Evolutionary conservation across 2,113 vertebrate genomes (phyloP).

Genomic region (Zingel zingel): DNA sequence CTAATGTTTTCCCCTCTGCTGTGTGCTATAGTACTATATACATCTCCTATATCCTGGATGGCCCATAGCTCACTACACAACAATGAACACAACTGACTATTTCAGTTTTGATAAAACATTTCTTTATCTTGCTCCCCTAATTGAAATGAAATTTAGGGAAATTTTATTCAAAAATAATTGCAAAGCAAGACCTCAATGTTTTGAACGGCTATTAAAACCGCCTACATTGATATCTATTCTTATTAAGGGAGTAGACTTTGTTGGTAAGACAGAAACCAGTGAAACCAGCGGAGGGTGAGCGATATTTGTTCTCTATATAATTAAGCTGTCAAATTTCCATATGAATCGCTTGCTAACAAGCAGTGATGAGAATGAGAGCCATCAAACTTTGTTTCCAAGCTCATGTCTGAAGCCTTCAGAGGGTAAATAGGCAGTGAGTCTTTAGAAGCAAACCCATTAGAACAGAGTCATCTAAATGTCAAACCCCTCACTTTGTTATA

Average conservation of each 20-base stretch:
- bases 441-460: slow-evolving; percentile 50
- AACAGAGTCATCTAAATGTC: slow-evolving; percentile 52
- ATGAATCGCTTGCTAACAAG: slow-evolving; percentile 60
- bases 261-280: slow-evolving; percentile 48
- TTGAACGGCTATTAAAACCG: slow-evolving; percentile 26
- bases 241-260: slow-evolving; percentile 14
- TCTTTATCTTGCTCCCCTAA: neutral
- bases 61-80: slow-evolving; percentile 58
- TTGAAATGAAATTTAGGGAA: slow-evolving; percentile 8
- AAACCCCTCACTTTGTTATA: slow-evolving; percentile 41
- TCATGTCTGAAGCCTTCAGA: slow-evolving; percentile 44
- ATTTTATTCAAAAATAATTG: slow-evolving; percentile 31
- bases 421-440: slow-evolving; percentile 43
- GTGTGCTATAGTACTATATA: slow-evolving; percentile 39
- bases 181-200: slow-evolving; percentile 17
- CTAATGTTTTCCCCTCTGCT: slow-evolving; percentile 64
- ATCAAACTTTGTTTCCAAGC: slow-evolving; percentile 58
- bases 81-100: slow-evolving; percentile 49
- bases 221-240: slow-evolving; percentile 25
- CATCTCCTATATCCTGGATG: slow-evolving; percentile 46
- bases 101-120: slow-evolving; percentile 40
- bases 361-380: slow-evolving; percentile 43
- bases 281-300: slow-evolving; percentile 54
- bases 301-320: slow-evolving; percentile 57
- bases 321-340: slow-evolving; percentile 71